Conservation (phyloP, 2,888 invertebrate species). For the Bombylius major region DNA sequence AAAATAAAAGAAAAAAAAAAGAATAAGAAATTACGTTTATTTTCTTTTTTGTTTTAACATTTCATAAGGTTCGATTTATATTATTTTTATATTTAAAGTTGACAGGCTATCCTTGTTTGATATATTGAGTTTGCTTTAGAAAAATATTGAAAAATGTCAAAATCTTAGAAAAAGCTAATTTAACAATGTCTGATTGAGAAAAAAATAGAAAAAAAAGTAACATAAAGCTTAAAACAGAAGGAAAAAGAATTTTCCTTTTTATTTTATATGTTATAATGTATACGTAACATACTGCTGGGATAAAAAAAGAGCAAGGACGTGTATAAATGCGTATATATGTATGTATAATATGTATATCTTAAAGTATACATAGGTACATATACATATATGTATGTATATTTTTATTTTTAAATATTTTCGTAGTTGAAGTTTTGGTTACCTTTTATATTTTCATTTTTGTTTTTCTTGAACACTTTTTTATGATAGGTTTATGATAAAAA, state of each 20-base stretch:
- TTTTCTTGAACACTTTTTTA: too few relatives aligned
- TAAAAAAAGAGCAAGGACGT: too few relatives aligned
- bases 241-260: neutral
- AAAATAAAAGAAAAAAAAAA: too few relatives aligned
- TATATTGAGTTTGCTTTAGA: slow-evolving; percentile 8
- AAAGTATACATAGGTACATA: too few relatives aligned
- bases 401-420: too few relatives aligned
- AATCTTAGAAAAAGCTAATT: slow-evolving; percentile 6
- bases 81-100: neutral
- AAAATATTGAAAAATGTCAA: slow-evolving; percentile 8
- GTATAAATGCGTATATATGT: too few relatives aligned
- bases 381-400: too few relatives aligned
- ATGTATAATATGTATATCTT: too few relatives aligned
- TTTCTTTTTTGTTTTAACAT: neutral
- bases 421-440: too few relatives aligned
- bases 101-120: slow-evolving; percentile 1
- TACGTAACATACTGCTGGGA: too few relatives aligned
- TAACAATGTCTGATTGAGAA: neutral
- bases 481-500: too few relatives aligned
- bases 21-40: neutral
- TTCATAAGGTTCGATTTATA: neutral
- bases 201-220: neutral
- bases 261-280: neutral
- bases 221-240: neutral
- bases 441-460: too few relatives aligned